Percentiles rank a stretch among this genome's conserved stretches.
Conservation (phyloP, 2,797 vertebrate genomes). For the Xenopus petersii region DNA sequence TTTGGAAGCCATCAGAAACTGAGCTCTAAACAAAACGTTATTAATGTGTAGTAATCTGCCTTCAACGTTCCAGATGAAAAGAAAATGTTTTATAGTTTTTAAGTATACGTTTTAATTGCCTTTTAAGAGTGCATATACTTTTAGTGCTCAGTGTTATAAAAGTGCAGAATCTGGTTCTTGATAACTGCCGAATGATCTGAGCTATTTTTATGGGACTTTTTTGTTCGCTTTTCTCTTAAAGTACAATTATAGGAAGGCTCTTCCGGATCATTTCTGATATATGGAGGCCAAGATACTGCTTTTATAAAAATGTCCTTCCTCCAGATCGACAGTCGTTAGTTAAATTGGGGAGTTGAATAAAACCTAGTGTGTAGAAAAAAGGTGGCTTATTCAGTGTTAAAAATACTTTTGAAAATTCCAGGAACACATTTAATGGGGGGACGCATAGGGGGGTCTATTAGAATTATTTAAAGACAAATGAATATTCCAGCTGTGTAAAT, state of each 20-base stretch:
- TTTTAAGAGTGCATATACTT: slow-evolving; percentile 79
- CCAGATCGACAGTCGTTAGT: slow-evolving; percentile 62
- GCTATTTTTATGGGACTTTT: slow-evolving; percentile 77
- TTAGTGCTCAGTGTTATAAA: slow-evolving; percentile 77
- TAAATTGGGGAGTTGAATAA: slow-evolving; percentile 52
- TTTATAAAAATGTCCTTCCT: slow-evolving; percentile 51
- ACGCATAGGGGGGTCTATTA: slow-evolving; percentile 4
- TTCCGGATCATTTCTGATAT: slow-evolving; percentile 60
- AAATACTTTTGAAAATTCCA: not conserved
- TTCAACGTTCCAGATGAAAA: slow-evolving; percentile 87
- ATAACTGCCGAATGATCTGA: slow-evolving; percentile 79
- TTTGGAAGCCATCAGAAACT: slow-evolving; percentile 91
- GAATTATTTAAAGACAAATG: slow-evolving; percentile 4
- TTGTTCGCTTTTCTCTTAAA: slow-evolving; percentile 59
- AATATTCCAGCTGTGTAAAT: slow-evolving; percentile 32
- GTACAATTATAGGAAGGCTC: slow-evolving; percentile 66
- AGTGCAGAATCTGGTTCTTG: slow-evolving; percentile 84
- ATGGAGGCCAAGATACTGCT: slow-evolving; percentile 57
- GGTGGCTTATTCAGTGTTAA: not conserved
- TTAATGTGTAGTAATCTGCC: slow-evolving; percentile 90
- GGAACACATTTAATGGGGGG: not conserved
- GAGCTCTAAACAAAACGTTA: slow-evolving; percentile 92
- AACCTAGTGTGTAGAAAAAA: too few species aligned
- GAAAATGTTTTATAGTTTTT: slow-evolving; percentile 85
- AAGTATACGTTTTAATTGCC: slow-evolving; percentile 79